Evolutionary conservation across 2,888 invertebrate species (phyloP), one percentile per base, ranked within the genome.

Genomic region (Coecobrya sp.): DNA sequence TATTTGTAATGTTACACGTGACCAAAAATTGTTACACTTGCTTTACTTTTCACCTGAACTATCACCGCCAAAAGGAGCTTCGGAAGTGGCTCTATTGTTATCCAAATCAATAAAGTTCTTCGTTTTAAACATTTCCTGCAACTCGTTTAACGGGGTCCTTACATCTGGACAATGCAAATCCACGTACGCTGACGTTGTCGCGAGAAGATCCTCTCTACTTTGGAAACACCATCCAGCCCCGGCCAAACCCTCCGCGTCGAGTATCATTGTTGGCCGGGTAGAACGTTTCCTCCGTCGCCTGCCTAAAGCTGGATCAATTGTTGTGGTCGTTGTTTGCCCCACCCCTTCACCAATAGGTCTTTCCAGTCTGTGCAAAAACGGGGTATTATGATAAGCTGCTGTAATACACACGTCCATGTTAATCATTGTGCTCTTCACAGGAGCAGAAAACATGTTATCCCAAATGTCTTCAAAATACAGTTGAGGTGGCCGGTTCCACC

Each of bases 391-490:
- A 87, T 94, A 94, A 5, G 93, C 93, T 0, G 93, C 94, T n/a
- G 59, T 45, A 55, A 94, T 89, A 13, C 93, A 93, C 22, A 92
- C 93, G 27, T 94, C 94, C 65, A 94, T 55, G 70, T 93, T 94
- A 7, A 76, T 25, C 92, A 94, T 86, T 0, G 93, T 73, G 19
- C 55, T 86, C 25, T 86, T 91, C 0, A 92, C 90, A 42, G 81
- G 91, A 1, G 87, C 65, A 3, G 93, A 89, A 25, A 93, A 92
- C n/a, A 93, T 82, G 82, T 94, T 70, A 65, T 94, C 93, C 94
- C 94, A 94, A 30, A 93, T 52, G 25, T 90, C 86, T 11, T 92
- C 92, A 49, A 90, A 70, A 16, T 65, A 27, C n/a, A 94, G 65
- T 30, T 45, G 16, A 8, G 87, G 89, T 2, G 94, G 93, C 8